Base-by-base conservation (phyloP, 2,113 vertebrate genomes). In the Canis aureus region DNA sequence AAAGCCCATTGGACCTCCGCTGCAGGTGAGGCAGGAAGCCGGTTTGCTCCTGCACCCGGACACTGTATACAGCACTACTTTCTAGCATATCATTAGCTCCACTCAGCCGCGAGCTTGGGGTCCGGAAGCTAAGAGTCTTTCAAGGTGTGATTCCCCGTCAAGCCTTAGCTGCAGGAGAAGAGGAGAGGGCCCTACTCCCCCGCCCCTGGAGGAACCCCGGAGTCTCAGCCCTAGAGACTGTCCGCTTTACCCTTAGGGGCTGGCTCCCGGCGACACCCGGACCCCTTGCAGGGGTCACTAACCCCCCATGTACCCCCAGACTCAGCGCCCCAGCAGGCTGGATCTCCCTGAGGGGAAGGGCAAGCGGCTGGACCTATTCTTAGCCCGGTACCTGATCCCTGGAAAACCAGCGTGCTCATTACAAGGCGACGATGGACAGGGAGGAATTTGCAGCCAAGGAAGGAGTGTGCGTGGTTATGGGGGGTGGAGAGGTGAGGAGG, bases 381-480 rank as follows among this genome's bases (percentile, higher is more conserved):
- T 95, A 95, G 94, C 67, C 73, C 82, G 73, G 29, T 76, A 79
- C n/a, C 5, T 29, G 38, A 95, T 97, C 83, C 89, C 96, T 95
- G 83, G 93, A 92, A 92, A 96, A 92, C 92, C 88, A 95, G 73
- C 57, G 53, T 97, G 76, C 35, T 97, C 85, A 97, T 95, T 97
- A 88, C 88, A 43, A 97, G 71, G 91, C 94, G 96, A 91, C 2
- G 95, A 98, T 83, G 59, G 95, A 98, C 97, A 80, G 74, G n/a
- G 35, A 96, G 92, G 97, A 91, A 93, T 93, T 64, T 95, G 76
- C 51, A 92, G 87, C 90, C 80, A 92, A 96, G 89, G 38, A 95
- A 96, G 64, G 38, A 60, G 94, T 29, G 51, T 86, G 87, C 78
- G 51, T 94, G 51, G 94, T 51, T 95, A 92, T 93, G 81, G 62